These are phyloP conservation scores for Labia minor DNA, from an alignment of 2,888 invertebrate genomes.

Conservation along the genomic window DNA sequence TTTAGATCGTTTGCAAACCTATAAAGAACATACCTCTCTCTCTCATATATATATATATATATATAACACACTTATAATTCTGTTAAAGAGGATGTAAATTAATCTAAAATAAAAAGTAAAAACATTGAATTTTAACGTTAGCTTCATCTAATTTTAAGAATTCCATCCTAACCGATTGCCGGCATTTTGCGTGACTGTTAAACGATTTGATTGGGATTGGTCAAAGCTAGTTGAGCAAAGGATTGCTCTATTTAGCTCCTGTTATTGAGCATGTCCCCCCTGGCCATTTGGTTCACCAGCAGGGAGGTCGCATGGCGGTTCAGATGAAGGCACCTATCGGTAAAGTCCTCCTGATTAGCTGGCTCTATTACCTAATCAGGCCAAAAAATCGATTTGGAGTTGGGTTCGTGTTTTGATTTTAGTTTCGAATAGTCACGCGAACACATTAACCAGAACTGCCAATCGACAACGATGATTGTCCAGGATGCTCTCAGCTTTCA, in stretches of 20 bases:
- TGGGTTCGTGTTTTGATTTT: neutral
- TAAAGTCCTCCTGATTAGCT: neutral
- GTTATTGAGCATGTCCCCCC: neutral
- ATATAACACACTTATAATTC: too few relatives aligned
- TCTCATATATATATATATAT: too few relatives aligned
- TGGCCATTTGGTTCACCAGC: neutral
- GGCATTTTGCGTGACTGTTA: too few relatives aligned
- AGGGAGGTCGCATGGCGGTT: slow-evolving; percentile 9
- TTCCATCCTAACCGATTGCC: too few relatives aligned
- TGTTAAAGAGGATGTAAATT: too few relatives aligned
- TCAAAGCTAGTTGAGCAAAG: neutral
- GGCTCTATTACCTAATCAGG: neutral
- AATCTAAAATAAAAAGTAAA: too few relatives aligned
- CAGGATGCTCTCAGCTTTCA: too few relatives aligned
- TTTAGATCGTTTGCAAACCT: too few relatives aligned
- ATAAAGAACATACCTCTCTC: too few relatives aligned
- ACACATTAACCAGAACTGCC: neutral
- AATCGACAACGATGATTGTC: too few relatives aligned
- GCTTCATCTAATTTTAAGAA: too few relatives aligned
- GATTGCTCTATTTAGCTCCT: neutral
- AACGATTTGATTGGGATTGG: neutral
- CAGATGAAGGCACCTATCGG: neutral
- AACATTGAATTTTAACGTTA: too few relatives aligned
- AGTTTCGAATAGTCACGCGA: neutral
- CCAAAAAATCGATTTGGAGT: neutral